Percentiles rank a stretch among this genome's conserved stretches.
Evolutionary conservation across 1,140 invertebrate genomes (phyloP).

Genomic region (Eufriesea mexicana): DNA sequence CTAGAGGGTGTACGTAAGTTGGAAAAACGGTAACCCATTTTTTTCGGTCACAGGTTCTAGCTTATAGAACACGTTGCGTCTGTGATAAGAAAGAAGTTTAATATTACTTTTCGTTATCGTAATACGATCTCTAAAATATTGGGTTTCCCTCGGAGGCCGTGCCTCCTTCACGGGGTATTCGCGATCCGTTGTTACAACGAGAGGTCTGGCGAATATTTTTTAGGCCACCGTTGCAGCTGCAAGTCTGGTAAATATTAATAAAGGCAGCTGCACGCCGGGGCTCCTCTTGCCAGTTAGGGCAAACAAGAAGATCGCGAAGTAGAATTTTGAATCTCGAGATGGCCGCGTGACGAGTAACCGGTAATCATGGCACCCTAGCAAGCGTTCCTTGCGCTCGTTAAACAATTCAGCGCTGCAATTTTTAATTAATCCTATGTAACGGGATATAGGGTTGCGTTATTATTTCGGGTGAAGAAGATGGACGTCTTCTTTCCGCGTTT

Average conservation of each 20-base stretch:
- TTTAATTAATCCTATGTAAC: background rate
- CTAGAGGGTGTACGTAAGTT: too few relatives aligned
- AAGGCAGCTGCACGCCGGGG: background rate
- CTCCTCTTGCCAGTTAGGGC: background rate
- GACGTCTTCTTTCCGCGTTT: background rate
- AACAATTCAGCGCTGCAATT: background rate
- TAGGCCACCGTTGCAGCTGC: background rate
- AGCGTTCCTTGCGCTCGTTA: background rate
- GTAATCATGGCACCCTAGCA: background rate
- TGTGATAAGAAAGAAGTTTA: conserved; percentile 8
- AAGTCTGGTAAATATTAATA: conserved; percentile 28
- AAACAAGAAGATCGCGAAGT: conserved; percentile 24
- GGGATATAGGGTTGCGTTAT: background rate
- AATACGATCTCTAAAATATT: background rate
- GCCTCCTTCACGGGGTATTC: background rate
- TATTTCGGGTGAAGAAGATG: background rate
- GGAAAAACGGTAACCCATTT: background rate
- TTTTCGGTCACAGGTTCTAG: background rate
- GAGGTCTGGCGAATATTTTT: conserved; percentile 5
- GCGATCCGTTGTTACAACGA: background rate
- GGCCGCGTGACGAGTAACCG: background rate
- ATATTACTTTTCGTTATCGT: conserved; percentile 10
- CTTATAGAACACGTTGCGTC: background rate
- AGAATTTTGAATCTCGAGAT: conserved; percentile 18
- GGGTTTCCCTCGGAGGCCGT: background rate